phyloP scores from a whole-genome alignment of 2,113 vertebrate genomes.

The Triplophysa siluroides region DNA sequence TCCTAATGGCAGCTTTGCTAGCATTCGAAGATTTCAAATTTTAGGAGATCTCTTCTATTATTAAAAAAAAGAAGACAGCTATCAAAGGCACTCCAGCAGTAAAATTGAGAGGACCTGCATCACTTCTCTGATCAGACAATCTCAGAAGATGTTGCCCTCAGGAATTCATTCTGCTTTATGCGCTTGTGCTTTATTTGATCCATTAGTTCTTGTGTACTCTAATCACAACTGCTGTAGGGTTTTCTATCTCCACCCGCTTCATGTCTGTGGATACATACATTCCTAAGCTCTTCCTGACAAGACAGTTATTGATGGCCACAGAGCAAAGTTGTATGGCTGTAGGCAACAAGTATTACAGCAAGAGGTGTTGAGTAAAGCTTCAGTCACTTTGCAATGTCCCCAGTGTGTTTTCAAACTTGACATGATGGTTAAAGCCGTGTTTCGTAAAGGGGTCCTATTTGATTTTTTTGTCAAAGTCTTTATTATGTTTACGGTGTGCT shows the following conservation, averaged over 20 bases:
- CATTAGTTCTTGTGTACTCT: conserved; percentile 21
- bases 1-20: conserved; percentile 5
- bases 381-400: conserved; percentile 61
- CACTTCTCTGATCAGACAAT: conserved; percentile 21
- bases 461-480: no score
- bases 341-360: conserved; percentile 62
- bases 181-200: conserved; percentile 34
- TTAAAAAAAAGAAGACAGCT: background rate
- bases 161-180: conserved; percentile 28
- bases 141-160: conserved; percentile 32
- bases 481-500: no score
- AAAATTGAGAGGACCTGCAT: conserved; percentile 9
- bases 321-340: conserved; percentile 42
- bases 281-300: conserved; percentile 24
- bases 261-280: background rate
- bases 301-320: conserved; percentile 33
- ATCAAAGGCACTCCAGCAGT: conserved; percentile 4
- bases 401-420: conserved; percentile 32
- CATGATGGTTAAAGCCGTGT: no score
- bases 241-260: background rate
- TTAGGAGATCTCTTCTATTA: conserved; percentile 2
- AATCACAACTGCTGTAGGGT: conserved; percentile 8
- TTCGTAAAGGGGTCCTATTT: no score
- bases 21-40: background rate
- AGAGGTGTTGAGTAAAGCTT: conserved; percentile 52